Evolutionary conservation across 2,888 invertebrate genomes (phyloP).

Genomic region (Oxycera nigricornis): DNA sequence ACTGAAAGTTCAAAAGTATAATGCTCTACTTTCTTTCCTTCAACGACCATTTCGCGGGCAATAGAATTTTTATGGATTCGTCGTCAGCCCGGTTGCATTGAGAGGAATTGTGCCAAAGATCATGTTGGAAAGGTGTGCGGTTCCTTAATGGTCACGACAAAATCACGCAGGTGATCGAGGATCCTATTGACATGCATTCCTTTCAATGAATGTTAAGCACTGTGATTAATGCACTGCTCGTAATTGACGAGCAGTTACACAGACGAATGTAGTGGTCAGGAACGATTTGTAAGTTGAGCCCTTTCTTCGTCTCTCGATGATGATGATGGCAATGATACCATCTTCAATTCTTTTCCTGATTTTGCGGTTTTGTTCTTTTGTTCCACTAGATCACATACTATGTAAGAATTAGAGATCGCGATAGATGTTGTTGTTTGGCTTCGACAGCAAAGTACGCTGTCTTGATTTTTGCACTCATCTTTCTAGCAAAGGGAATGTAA

Average conservation of each 20-base stretch:
- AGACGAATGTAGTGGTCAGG: slow-evolving; percentile 2
- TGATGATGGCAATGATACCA: not conserved
- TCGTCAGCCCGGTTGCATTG: too few relatives aligned
- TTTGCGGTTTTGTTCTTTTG: not conserved
- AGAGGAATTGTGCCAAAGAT: too few relatives aligned
- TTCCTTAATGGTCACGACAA: too few relatives aligned
- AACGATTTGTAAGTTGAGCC: not conserved
- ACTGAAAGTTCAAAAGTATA: too few relatives aligned
- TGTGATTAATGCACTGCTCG: slow-evolving; percentile 1
- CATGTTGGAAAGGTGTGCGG: too few relatives aligned
- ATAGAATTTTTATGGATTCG: too few relatives aligned
- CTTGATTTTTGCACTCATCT: not conserved
- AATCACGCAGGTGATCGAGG: not conserved
- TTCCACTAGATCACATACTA: not conserved
- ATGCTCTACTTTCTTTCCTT: too few relatives aligned
- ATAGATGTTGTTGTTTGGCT: not conserved
- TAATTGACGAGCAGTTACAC: not conserved
- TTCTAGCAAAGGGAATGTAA: too few relatives aligned
- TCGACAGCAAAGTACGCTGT: not conserved
- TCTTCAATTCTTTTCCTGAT: not conserved
- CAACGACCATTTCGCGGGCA: too few relatives aligned
- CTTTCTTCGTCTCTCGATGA: not conserved
- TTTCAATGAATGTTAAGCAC: not conserved
- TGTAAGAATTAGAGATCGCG: not conserved
- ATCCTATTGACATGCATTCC: not conserved